Conservation (phyloP, 1,140 invertebrate species). For the Augochlora pura region DNA sequence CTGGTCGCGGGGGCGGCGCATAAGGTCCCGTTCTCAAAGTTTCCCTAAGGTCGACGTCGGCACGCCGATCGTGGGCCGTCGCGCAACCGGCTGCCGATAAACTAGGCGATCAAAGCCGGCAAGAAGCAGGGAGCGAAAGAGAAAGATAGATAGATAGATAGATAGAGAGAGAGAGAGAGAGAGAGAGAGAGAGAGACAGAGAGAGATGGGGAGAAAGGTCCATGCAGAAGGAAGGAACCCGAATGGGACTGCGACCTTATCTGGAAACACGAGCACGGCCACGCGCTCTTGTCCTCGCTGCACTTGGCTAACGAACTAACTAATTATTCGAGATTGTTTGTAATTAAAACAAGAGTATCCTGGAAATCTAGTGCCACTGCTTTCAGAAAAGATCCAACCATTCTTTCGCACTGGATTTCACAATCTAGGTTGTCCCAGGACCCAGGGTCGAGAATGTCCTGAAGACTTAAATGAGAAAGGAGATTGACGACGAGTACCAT, state of each 20-base stretch:
- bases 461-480: too few relatives aligned
- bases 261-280: slow-evolving; percentile 55
- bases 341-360: too few relatives aligned
- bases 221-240: neutral
- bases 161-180: neutral
- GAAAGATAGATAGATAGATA: too few relatives aligned
- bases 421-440: too few relatives aligned
- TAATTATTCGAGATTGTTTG: slow-evolving; percentile 33
- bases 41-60: slow-evolving; percentile 43
- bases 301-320: slow-evolving; percentile 46
- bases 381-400: too few relatives aligned
- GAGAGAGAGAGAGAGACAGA: too few relatives aligned
- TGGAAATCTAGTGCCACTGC: too few relatives aligned
- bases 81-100: slow-evolving; percentile 33
- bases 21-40: slow-evolving; percentile 41
- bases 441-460: too few relatives aligned
- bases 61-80: slow-evolving; percentile 55
- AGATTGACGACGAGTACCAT: too few relatives aligned
- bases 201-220: neutral
- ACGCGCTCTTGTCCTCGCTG: slow-evolving; percentile 39
- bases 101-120: slow-evolving; percentile 20
- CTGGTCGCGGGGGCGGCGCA: slow-evolving; percentile 30
- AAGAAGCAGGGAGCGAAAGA: neutral
- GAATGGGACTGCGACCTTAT: slow-evolving; percentile 61
- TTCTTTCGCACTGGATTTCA: too few relatives aligned